Conservation (phyloP, 2,888 invertebrate genomes). For the Enchytraeus crypticus region DNA sequence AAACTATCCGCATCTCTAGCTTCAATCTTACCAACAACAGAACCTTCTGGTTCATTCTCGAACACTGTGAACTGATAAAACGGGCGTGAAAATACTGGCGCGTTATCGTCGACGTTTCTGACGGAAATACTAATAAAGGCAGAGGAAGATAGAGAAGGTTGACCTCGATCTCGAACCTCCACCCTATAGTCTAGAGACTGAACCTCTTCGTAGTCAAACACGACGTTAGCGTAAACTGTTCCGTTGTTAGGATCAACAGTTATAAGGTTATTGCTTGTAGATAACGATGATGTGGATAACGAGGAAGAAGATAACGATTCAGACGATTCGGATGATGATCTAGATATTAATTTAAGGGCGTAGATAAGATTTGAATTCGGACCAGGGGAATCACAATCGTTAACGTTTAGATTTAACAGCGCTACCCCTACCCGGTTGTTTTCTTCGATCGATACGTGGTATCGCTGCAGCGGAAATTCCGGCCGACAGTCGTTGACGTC, state of each 20-base stretch:
- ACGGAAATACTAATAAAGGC: conserved; percentile 32
- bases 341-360: conserved; percentile 15
- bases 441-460: conserved; percentile 14
- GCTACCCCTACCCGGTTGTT: conserved; percentile 14
- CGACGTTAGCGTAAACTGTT: conserved; percentile 8
- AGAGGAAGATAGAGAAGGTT: conserved; percentile 30
- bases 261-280: too few species aligned
- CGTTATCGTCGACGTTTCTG: conserved; percentile 30
- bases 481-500: conserved; percentile 25
- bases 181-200: conserved; percentile 30
- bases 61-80: conserved; percentile 16
- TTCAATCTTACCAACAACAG: conserved; percentile 16
- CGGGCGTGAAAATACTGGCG: conserved; percentile 17
- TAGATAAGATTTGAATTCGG: conserved; percentile 37
- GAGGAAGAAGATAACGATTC: background rate
- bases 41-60: conserved; percentile 19
- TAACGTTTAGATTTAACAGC: conserved; percentile 18
- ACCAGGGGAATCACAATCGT: conserved; percentile 27
- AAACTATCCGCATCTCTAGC: conserved; percentile 20
- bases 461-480: background rate
- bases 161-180: conserved; percentile 35
- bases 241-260: conserved; percentile 13
- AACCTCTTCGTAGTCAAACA: conserved; percentile 20
- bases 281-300: background rate
- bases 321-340: background rate